Percentiles rank a stretch among this genome's conserved stretches.
These are phyloP conservation scores for Aspidiotus rigidus DNA, from an alignment of 2,888 invertebrate genomes.

Conservation along the genomic window DNA sequence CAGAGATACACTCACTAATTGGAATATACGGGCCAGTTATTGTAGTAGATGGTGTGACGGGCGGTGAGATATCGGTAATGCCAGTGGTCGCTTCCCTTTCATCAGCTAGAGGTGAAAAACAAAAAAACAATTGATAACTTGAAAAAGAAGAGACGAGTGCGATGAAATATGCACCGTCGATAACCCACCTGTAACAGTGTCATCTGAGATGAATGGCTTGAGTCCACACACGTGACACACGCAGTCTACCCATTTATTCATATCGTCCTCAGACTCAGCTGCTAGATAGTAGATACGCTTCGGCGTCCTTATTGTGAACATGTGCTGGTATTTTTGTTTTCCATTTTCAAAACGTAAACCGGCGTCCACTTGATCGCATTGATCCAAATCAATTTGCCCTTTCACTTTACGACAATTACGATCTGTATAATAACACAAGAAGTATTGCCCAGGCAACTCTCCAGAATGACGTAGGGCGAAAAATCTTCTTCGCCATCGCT, in stretches of 20 bases:
- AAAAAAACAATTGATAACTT: slow-evolving; percentile 19
- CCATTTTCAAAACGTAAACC: slow-evolving; percentile 73
- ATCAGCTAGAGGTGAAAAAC: slow-evolving; percentile 30
- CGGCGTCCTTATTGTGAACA: slow-evolving; percentile 83
- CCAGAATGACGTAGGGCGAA: slow-evolving; percentile 84
- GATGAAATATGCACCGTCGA: slow-evolving; percentile 6
- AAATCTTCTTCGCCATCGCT: slow-evolving; percentile 95
- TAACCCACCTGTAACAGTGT: slow-evolving; percentile 42
- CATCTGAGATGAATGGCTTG: slow-evolving; percentile 58
- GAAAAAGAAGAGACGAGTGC: neutral
- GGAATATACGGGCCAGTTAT: slow-evolving; percentile 79
- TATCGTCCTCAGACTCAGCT: slow-evolving; percentile 81
- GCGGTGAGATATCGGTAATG: slow-evolving; percentile 49
- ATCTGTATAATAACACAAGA: slow-evolving; percentile 87
- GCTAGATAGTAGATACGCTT: slow-evolving; percentile 85
- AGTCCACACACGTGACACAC: slow-evolving; percentile 87
- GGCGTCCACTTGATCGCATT: slow-evolving; percentile 90
- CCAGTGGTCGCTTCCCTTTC: slow-evolving; percentile 33
- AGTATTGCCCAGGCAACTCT: slow-evolving; percentile 86
- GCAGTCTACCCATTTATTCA: slow-evolving; percentile 91
- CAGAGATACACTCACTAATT: slow-evolving; percentile 85
- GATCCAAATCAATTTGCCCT: slow-evolving; percentile 85
- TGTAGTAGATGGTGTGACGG: slow-evolving; percentile 53
- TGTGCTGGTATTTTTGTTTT: slow-evolving; percentile 69
- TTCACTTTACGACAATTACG: slow-evolving; percentile 73